Evolutionary conservation across 2,797 vertebrate species (phyloP).

Genomic region (Sebastes steindachneri): DNA sequence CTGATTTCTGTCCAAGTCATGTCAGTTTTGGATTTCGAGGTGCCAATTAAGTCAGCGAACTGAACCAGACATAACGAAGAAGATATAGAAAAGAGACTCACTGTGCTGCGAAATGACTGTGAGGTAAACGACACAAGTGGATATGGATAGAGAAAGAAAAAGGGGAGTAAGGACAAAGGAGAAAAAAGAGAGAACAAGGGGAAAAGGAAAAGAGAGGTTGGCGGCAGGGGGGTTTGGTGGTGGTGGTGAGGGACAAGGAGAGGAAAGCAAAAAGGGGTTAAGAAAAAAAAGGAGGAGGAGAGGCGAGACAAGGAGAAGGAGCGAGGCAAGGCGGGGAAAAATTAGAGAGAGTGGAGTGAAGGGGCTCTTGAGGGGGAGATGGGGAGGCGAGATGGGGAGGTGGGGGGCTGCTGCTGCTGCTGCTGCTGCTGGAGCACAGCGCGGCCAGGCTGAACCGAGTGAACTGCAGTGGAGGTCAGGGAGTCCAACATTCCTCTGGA

Average conservation of each 20-base stretch:
- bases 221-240: background rate
- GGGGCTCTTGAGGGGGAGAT: conserved; percentile 31
- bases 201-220: background rate
- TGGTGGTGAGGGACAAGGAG: conserved; percentile 21
- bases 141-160: background rate
- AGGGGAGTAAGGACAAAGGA: background rate
- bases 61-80: conserved; percentile 1
- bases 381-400: background rate
- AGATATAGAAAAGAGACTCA: conserved; percentile 5
- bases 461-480: conserved; percentile 86
- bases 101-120: background rate
- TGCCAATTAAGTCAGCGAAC: background rate
- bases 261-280: conserved; percentile 1
- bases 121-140: conserved; percentile 6
- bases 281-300: conserved; percentile 9
- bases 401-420: background rate
- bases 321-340: conserved; percentile 13
- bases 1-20: too few relatives aligned
- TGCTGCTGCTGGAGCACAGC: conserved; percentile 75
- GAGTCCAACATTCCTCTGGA: conserved; percentile 89
- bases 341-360: conserved; percentile 32
- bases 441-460: conserved; percentile 85
- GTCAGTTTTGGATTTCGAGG: background rate
- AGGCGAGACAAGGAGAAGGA: conserved; percentile 20
- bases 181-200: conserved; percentile 39